A percentile compares a stretch with the other conserved stretches of the same genome.
Conservation (phyloP, 2,113 vertebrate genomes). For the Cyphomyrus plagiostoma region DNA sequence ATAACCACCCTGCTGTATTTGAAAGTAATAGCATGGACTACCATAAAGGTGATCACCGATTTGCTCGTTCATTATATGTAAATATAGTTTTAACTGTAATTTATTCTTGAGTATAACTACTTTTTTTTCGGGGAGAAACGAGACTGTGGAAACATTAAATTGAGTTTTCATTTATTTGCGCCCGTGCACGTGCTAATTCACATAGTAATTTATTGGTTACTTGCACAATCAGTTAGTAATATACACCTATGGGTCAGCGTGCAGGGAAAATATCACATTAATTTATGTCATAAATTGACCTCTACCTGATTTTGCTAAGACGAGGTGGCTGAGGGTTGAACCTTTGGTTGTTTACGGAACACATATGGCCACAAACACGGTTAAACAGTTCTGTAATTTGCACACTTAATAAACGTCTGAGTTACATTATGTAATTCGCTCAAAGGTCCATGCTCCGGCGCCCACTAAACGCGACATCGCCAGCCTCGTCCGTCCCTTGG, state of each 20-base stretch:
- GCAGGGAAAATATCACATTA: background rate
- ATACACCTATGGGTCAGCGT: background rate
- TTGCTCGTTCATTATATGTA: background rate
- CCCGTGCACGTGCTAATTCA: background rate
- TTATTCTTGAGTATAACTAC: background rate
- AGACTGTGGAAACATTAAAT: background rate
- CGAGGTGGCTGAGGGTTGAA: background rate
- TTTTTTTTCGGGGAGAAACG: background rate
- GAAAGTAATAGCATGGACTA: background rate
- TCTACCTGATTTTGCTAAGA: background rate
- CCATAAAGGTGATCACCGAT: background rate
- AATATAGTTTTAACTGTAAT: background rate
- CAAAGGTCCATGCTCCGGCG: conserved; percentile 43
- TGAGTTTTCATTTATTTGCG: background rate
- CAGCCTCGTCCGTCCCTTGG: conserved; percentile 47
- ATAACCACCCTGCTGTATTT: background rate
- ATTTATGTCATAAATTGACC: conserved; percentile 4
- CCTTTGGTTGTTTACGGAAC: background rate
- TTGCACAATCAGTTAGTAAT: background rate
- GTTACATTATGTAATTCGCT: conserved; percentile 65
- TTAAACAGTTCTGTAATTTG: conserved; percentile 23
- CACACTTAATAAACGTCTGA: conserved; percentile 37
- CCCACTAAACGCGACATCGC: conserved; percentile 37
- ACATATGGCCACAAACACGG: conserved; percentile 12
- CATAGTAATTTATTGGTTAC: background rate